phyloP scores from a whole-genome alignment of 1,140 invertebrate genomes.

The Philotrypesis tridentata region DNA sequence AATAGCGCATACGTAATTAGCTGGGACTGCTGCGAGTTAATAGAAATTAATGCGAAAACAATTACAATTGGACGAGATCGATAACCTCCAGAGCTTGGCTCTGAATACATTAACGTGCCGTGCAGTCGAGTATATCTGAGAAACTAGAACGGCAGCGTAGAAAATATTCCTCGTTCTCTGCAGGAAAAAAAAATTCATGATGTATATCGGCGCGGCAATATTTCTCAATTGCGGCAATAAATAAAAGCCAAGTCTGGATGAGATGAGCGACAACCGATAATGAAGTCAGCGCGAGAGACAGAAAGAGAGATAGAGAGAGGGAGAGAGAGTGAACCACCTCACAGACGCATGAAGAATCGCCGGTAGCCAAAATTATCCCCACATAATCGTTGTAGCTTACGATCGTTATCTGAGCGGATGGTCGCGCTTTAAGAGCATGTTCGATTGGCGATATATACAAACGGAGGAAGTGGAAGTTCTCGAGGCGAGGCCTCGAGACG shows the following conservation, averaged over 20 bases:
- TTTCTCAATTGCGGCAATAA: not conserved
- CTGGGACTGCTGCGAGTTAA: not conserved
- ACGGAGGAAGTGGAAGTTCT: constrained; percentile 4
- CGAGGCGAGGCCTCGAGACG: not conserved
- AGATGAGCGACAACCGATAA: not conserved
- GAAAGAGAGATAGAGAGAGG: too few species aligned
- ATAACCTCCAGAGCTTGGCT: too few species aligned
- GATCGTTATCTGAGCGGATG: constrained; percentile 11
- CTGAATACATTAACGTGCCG: too few species aligned
- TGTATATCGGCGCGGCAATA: not conserved
- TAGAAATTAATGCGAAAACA: not conserved
- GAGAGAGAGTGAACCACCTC: not conserved
- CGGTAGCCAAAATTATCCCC: constrained; percentile 20
- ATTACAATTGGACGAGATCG: not conserved
- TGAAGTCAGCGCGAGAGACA: not conserved
- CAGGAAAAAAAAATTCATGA: too few species aligned
- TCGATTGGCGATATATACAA: not conserved
- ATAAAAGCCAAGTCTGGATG: not conserved
- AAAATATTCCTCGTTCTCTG: too few species aligned
- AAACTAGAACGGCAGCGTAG: too few species aligned
- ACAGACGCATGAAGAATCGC: constrained; percentile 14
- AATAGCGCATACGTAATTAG: not conserved
- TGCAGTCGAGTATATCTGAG: too few species aligned
- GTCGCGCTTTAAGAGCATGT: not conserved
- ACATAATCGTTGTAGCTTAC: not conserved